phyloP scores from a whole-genome alignment of 2,888 invertebrate genomes.

The Cataglyphis livida region DNA sequence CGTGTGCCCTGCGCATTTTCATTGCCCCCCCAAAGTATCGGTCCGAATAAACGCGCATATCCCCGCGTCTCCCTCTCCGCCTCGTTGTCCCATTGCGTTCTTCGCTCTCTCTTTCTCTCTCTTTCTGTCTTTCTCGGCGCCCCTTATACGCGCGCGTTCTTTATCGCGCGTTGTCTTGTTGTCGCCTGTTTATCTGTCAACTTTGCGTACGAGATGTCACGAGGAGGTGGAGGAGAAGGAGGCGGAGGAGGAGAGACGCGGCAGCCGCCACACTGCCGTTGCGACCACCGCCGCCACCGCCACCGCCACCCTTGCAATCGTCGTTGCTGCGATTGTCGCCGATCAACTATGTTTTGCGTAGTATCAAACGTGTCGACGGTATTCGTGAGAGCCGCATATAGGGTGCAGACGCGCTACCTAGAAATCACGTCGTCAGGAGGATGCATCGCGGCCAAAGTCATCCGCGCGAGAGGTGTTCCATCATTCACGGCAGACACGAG shows the following conservation, averaged over 20 bases:
- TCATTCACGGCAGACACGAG: not conserved
- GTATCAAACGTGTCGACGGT: no score
- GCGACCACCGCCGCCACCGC: not conserved
- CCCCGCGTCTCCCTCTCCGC: slow-evolving; percentile 49
- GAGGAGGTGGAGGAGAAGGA: not conserved
- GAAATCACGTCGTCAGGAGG: not conserved
- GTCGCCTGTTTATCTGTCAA: slow-evolving; percentile 50
- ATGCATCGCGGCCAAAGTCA: slow-evolving; percentile 6
- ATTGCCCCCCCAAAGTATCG: slow-evolving; percentile 78
- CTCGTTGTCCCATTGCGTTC: slow-evolving; percentile 5
- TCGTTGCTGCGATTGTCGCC: not conserved
- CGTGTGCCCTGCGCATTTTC: slow-evolving; percentile 83
- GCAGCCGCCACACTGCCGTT: not conserved
- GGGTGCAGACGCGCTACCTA: not conserved
- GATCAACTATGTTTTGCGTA: not conserved
- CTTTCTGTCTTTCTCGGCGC: slow-evolving; percentile 55
- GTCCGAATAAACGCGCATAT: slow-evolving; percentile 78
- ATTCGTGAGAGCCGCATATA: not conserved
- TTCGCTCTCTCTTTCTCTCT: slow-evolving; percentile 55
- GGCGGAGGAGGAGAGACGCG: slow-evolving; percentile 5
- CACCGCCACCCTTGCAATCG: not conserved
- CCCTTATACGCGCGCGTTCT: slow-evolving; percentile 61
- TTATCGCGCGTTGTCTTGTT: slow-evolving; percentile 43
- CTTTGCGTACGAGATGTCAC: slow-evolving; percentile 22
- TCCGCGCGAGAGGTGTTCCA: not conserved